These are phyloP conservation scores for Luehdorfia chinensis DNA, from an alignment of 1,140 invertebrate species.

Conservation along the genomic window DNA sequence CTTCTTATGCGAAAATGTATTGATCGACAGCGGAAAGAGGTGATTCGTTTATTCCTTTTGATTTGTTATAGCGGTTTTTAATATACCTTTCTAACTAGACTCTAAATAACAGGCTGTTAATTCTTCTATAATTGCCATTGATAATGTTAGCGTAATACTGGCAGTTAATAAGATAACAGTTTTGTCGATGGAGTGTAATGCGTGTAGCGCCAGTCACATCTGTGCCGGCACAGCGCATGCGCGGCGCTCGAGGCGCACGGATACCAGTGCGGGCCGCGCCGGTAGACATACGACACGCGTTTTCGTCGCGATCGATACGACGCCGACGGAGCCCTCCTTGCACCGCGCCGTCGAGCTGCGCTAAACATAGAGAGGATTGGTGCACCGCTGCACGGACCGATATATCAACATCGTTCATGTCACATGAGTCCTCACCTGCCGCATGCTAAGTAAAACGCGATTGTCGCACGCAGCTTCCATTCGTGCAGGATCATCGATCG, in stretches of 20 bases:
- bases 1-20: background rate
- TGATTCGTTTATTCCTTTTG: too few species aligned
- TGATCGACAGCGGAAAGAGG: background rate
- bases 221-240: conserved; percentile 45
- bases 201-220: conserved; percentile 24
- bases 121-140: too few species aligned
- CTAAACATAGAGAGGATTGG: conserved; percentile 41
- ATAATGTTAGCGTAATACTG: too few species aligned
- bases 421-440: conserved; percentile 28
- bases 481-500: background rate
- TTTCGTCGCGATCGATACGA: conserved; percentile 41
- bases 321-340: conserved; percentile 22
- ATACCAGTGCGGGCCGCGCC: conserved; percentile 63
- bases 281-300: conserved; percentile 63
- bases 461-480: conserved; percentile 1
- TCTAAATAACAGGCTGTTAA: too few species aligned
- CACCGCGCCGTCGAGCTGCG: conserved; percentile 35
- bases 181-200: background rate
- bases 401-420: conserved; percentile 27
- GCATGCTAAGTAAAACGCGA: conserved; percentile 2
- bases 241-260: conserved; percentile 38
- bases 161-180: background rate
- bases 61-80: too few species aligned
- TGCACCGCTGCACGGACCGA: conserved; percentile 29
- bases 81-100: too few species aligned